Base-by-base conservation (phyloP, 2,888 invertebrate species). In the Ceriagrion tenellum region DNA sequence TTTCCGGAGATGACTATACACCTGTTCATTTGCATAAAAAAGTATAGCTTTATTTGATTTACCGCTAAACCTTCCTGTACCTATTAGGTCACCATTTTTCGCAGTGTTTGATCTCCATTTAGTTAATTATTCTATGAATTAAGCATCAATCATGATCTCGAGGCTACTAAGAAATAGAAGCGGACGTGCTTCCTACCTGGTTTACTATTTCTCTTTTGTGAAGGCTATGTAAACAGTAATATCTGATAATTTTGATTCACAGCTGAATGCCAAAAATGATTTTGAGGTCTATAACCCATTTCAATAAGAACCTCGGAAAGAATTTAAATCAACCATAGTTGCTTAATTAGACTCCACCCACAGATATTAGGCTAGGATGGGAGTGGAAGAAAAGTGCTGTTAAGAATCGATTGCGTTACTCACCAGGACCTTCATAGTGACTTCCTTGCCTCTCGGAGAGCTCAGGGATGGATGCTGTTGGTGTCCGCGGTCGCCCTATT, bases 361-460 rank as follows among this genome's bases (percentile, higher is more conserved):
- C 69, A 26, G n/a, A 8, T 12, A 0, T 6, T 6, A 26, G 69
- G 69, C n/a, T 69, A n/a, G 16, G 81, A 12, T 30, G 81, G 1
- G 81, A 6, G 30, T 3, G 4, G 30, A 13, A 81, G 30, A 16
- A 81, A 35, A 35, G 35, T 81, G 16, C 13, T 35, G 81, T 35
- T 30, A 3, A 18, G 81, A n/a, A 69, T 18, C 26, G 69, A 23
- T 69, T 4, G 69, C 26, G 10, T 69, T n/a, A 95, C 95, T 95
- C 74, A 95, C 95, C 90, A 95, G 81, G 90, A 95, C 95, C 95
- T 95, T 95, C 95, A 95, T 95, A 74, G 35, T 69, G 93, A 93
- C 69, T 93, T 93, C 93, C 93, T 93, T 93, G 93, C 93, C 93
- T 93, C 93, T 93, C 69, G 55, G 47, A 93, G 93, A 93, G 93